Base-by-base conservation (phyloP, 2,797 vertebrate species). In the Discoglossus pictus region DNA sequence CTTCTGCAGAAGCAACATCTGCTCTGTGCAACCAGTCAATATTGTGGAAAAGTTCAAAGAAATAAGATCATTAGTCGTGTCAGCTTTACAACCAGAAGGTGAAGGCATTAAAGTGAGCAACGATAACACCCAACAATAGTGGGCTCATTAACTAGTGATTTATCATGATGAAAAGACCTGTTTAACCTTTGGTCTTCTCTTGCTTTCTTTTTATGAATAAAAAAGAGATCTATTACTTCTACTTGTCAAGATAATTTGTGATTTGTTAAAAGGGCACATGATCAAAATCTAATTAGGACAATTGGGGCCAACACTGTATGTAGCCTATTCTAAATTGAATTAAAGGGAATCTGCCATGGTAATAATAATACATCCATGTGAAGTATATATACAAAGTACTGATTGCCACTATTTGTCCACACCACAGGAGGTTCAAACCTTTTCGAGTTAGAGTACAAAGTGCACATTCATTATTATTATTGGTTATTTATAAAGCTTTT, bases 61-160 rank as follows among this genome's bases (percentile, higher is more conserved):
- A 84, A 85, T 82, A 87, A 89, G 89, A 92, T 93, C 91, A 92
- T 95, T 93, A 93, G 93, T 90, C 88, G 88, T 92, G 94, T 94
- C 94, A 93, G 93, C 92, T 95, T 97, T 94, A 96, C 93, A 95
- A 94, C 91, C 91, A 88, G 80, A 92, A 93, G 92, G 92, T 94
- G 93, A 92, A 86, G 88, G 90, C 89, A 88, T 90, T 89, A 92
- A 92, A 93, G 91, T 89, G 89, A 87, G 87, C 84, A 88, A 87
- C 84, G 78, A 89, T 91, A 90, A 90, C 87, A 81, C 75, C 63
- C 82, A 81, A 93, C 92, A 95, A 95, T 94, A 79, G 90, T 86
- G 81, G 87, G 85, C 93, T 95, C 94, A 96, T 98, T 95, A 98
- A 94, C 88, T 86, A 93, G 93, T 95, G 93, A 97, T 98, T 97